Conservation (phyloP, 30 jellyfish, hydroid and myxozoan species). For the Mastigias papua region DNA sequence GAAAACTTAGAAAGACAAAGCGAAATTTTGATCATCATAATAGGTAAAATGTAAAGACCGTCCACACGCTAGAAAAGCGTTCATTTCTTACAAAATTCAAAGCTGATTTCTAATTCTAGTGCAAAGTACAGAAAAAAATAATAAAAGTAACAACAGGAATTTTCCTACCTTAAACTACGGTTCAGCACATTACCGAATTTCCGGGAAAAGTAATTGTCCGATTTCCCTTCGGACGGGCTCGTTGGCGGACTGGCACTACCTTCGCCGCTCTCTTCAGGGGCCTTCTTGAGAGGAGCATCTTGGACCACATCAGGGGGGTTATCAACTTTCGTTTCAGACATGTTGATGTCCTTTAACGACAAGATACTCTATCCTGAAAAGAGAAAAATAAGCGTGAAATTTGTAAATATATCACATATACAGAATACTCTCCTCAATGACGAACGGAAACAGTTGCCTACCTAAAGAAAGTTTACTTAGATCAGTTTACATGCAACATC, state of each 20-base stretch:
- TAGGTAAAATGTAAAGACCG: too few relatives aligned
- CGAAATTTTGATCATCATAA: too few relatives aligned
- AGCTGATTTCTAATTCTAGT: too few relatives aligned
- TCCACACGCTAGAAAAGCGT: too few relatives aligned
- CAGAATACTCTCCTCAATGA: too few relatives aligned
- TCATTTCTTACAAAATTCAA: too few relatives aligned
- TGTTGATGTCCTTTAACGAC: not conserved
- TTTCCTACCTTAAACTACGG: conserved; percentile 80
- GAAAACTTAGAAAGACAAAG: too few relatives aligned
- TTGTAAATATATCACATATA: too few relatives aligned
- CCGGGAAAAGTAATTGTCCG: conserved; percentile 78
- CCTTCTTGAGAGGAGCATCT: conserved; percentile 47
- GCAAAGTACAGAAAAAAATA: too few relatives aligned
- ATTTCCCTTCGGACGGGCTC: conserved; percentile 74
- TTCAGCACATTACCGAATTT: conserved; percentile 83
- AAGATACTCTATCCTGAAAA: not conserved
- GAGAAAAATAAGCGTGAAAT: not conserved
- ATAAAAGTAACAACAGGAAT: not conserved
- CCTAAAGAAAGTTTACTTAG: too few relatives aligned
- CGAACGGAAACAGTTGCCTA: too few relatives aligned
- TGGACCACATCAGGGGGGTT: conserved; percentile 69
- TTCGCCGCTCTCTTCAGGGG: conserved; percentile 49
- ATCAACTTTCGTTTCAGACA: conserved; percentile 57
- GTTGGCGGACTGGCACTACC: conserved; percentile 48
- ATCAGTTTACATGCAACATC: too few relatives aligned